Percentiles rank a stretch among this genome's conserved stretches.
These are phyloP conservation scores for Lithophane socia DNA, from an alignment of 2,888 invertebrate species.

Conservation along the genomic window DNA sequence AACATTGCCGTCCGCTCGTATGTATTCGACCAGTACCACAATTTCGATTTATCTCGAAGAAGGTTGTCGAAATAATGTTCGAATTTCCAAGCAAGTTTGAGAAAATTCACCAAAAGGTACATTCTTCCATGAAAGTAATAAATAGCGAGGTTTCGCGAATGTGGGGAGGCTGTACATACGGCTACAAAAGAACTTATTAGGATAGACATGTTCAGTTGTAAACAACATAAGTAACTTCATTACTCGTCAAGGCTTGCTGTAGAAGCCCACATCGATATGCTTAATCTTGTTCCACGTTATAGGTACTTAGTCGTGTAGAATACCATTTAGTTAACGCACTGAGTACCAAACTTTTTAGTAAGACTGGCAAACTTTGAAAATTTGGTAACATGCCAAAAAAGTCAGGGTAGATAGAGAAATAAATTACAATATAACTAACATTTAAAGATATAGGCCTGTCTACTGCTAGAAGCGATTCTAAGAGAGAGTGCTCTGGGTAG, in stretches of 20 bases:
- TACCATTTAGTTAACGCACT: background rate
- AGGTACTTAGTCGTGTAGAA: background rate
- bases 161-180: background rate
- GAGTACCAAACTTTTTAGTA: background rate
- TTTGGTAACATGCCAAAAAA: background rate
- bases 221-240: constrained; percentile 6
- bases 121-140: background rate
- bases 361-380: background rate
- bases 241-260: background rate
- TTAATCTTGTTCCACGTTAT: background rate
- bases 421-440: constrained; percentile 1
- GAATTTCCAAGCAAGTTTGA: no score
- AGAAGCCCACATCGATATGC: no score
- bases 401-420: background rate
- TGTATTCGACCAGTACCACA: no score
- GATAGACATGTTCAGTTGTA: background rate
- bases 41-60: no score
- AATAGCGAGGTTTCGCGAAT: background rate
- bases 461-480: background rate
- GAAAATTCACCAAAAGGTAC: no score
- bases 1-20: no score
- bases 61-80: no score
- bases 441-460: background rate
- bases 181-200: background rate
- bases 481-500: constrained; percentile 22